These are phyloP conservation scores for Podabrus alpinus DNA, from an alignment of 2,888 invertebrate species.

Conservation along the genomic window DNA sequence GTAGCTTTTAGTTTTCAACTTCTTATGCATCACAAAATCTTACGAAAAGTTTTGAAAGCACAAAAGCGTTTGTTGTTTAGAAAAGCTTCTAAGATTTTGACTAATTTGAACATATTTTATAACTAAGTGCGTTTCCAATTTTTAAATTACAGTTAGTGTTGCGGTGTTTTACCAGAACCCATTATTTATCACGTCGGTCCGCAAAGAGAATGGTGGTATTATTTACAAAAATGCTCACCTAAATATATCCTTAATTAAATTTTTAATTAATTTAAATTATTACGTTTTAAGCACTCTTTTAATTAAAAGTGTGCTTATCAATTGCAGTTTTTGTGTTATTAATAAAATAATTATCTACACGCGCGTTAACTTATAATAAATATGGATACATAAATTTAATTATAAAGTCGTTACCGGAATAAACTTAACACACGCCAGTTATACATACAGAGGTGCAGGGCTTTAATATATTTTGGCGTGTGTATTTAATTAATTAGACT, in stretches of 20 bases:
- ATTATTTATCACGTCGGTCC: neutral
- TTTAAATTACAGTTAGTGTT: neutral
- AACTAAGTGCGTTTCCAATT: neutral
- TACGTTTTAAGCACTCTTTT: neutral
- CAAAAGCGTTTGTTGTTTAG: constrained; percentile 4
- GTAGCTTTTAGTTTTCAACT: neutral
- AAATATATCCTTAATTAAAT: neutral
- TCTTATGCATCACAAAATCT: constrained; percentile 4
- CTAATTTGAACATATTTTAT: neutral
- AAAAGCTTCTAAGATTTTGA: neutral
- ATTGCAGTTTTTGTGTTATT: neutral
- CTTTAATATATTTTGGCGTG: too few relatives aligned
- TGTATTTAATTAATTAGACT: too few relatives aligned
- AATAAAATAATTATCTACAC: neutral
- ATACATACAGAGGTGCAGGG: too few relatives aligned
- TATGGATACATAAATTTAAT: neutral
- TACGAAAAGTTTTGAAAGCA: constrained; percentile 8
- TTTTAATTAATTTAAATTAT: neutral
- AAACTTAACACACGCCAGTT: too few relatives aligned
- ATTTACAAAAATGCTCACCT: neutral
- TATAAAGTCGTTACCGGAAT: neutral
- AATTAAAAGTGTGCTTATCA: neutral
- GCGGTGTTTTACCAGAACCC: neutral
- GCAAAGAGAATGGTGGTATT: neutral
- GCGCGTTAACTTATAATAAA: neutral